phyloP scores from a whole-genome alignment of 1,140 invertebrate genomes.

The Rhynchophorus ferrugineus region DNA sequence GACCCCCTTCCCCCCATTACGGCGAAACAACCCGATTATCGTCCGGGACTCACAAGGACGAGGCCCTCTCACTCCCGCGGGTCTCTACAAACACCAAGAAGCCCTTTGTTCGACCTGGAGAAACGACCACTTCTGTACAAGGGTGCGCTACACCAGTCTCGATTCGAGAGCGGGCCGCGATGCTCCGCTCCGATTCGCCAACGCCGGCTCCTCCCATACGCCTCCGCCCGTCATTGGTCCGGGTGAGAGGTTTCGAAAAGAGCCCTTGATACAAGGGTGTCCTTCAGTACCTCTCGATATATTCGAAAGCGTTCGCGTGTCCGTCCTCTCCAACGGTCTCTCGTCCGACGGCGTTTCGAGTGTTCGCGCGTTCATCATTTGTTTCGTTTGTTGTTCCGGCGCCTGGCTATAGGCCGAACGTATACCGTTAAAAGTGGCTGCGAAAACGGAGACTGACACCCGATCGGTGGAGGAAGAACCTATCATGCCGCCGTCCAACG shows the following conservation, averaged over 20 bases:
- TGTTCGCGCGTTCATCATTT: too few species aligned
- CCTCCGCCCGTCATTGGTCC: constrained; percentile 27
- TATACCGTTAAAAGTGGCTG: constrained; percentile 35
- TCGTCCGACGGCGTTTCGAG: background rate
- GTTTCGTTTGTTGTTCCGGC: too few species aligned
- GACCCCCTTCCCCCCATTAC: too few species aligned
- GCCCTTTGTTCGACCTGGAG: constrained; percentile 19
- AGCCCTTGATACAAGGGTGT: constrained; percentile 36
- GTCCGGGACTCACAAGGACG: too few species aligned
- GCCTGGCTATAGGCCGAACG: background rate
- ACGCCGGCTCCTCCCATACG: constrained; percentile 25
- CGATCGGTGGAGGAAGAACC: constrained; percentile 17
- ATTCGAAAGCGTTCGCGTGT: constrained; percentile 39
- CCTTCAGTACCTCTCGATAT: constrained; percentile 40
- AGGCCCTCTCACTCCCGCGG: background rate
- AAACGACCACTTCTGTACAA: constrained; percentile 22
- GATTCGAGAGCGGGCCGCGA: constrained; percentile 9
- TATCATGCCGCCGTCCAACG: constrained; percentile 30
- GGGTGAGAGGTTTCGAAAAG: constrained; percentile 32
- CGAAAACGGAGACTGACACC: constrained; percentile 15
- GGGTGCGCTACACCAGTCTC: constrained; percentile 19
- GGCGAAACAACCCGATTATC: too few species aligned
- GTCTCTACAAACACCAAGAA: constrained; percentile 9
- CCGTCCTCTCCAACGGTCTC: constrained; percentile 30
- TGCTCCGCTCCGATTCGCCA: constrained; percentile 25